Percentiles rank a stretch among this genome's conserved stretches.
These are phyloP conservation scores for Brachionus rubens DNA, from an alignment of 1,140 invertebrate species.

Conservation along the genomic window DNA sequence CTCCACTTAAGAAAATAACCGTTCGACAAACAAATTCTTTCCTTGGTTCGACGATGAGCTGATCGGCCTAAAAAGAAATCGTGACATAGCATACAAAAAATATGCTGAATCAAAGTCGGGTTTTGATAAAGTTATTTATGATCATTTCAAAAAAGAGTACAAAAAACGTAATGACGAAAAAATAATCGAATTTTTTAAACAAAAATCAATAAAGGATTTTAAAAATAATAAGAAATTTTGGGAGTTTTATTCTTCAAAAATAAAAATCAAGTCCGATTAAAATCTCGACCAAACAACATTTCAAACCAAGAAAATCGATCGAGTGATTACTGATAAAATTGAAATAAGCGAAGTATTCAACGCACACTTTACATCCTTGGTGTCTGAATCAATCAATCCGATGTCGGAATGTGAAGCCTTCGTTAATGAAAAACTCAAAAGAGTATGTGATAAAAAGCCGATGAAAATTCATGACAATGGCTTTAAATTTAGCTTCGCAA, in stretches of 20 bases:
- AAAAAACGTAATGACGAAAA: not conserved
- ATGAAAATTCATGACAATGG: too few species aligned
- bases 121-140: not conserved
- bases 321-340: too few species aligned
- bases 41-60: not conserved
- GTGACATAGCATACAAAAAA: not conserved
- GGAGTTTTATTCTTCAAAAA: not conserved
- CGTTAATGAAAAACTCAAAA: too few species aligned
- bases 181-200: too few species aligned
- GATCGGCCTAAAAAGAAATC: not conserved
- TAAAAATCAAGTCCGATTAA: not conserved
- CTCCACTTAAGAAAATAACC: not conserved
- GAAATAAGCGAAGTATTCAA: too few species aligned
- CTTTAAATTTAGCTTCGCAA: too few species aligned
- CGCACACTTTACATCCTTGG: too few species aligned
- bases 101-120: not conserved
- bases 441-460: too few species aligned
- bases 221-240: not conserved
- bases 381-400: too few species aligned
- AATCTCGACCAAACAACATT: not conserved
- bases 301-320: not conserved
- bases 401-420: too few species aligned
- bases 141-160: not conserved
- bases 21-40: not conserved
- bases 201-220: not conserved